phyloP scores from a whole-genome alignment of 2,888 invertebrate species.

The Crocallis elinguaria region DNA sequence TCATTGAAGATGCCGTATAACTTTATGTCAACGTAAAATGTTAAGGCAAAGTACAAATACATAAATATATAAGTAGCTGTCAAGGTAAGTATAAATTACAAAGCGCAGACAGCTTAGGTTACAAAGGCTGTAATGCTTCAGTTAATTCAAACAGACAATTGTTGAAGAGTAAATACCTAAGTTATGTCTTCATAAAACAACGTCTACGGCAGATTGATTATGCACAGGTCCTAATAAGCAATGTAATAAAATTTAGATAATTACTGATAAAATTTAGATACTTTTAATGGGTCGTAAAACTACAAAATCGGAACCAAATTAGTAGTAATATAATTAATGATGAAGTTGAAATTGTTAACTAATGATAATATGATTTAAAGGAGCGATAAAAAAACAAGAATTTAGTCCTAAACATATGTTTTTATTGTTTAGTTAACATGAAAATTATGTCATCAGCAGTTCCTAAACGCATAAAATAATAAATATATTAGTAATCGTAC shows the following conservation, averaged over 20 bases:
- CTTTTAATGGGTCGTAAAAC: not conserved
- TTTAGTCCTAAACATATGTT: too few relatives aligned
- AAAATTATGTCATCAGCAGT: too few relatives aligned
- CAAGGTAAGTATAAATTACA: slow-evolving; percentile 23
- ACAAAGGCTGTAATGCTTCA: slow-evolving; percentile 56
- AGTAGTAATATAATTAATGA: not conserved
- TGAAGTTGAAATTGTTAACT: too few relatives aligned
- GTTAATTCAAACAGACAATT: slow-evolving; percentile 30
- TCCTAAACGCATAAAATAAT: too few relatives aligned
- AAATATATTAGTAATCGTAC: too few relatives aligned
- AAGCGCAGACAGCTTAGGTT: slow-evolving; percentile 42
- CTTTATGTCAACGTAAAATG: slow-evolving; percentile 20
- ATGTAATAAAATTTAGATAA: slow-evolving; percentile 8
- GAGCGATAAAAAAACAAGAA: too few relatives aligned
- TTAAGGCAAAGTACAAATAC: slow-evolving; percentile 2
- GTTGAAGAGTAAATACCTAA: slow-evolving; percentile 25
- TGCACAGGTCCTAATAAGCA: slow-evolving; percentile 13
- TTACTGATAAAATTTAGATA: not conserved
- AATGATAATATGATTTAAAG: too few relatives aligned
- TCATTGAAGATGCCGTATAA: slow-evolving; percentile 27
- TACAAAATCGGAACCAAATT: too few relatives aligned
- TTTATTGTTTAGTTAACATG: too few relatives aligned
- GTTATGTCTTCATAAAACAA: slow-evolving; percentile 3
- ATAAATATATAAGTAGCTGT: not conserved
- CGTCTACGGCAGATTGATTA: slow-evolving; percentile 5